Evolutionary conservation across 2,888 invertebrate genomes (phyloP).

Genomic region (Napeogenes inachia): DNA sequence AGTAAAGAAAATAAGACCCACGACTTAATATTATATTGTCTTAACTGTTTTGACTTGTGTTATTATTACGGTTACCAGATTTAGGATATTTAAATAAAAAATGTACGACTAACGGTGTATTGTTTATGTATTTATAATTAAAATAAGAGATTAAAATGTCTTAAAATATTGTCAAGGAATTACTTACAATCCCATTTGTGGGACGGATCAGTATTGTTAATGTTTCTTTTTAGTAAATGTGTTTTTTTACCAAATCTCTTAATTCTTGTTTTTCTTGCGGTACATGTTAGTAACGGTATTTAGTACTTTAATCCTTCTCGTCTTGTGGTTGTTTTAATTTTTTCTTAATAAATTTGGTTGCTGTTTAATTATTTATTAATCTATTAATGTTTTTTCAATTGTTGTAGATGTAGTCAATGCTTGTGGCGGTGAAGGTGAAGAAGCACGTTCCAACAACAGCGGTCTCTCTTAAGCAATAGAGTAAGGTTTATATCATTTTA

Average conservation of each 20-base stretch:
- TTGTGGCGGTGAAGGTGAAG: conserved; percentile 90
- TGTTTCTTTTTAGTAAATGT: conserved; percentile 10
- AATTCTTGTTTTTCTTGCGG: conserved; percentile 11
- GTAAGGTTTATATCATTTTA: conserved; percentile 58
- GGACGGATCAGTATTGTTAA: background rate
- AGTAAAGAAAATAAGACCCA: background rate
- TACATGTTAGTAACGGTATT: conserved; percentile 26
- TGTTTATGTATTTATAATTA: conserved; percentile 3
- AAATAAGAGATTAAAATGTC: background rate
- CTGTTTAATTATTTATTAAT: conserved; percentile 32
- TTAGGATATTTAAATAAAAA: background rate
- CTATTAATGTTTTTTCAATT: conserved; percentile 71
- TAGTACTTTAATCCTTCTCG: conserved; percentile 15
- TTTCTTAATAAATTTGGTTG: background rate
- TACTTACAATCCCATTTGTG: conserved; percentile 6
- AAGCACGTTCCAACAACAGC: conserved; percentile 77
- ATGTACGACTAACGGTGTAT: background rate
- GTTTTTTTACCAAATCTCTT: conserved; percentile 22
- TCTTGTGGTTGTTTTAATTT: no score
- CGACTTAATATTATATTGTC: no score
- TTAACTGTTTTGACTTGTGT: background rate
- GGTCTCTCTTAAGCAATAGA: conserved; percentile 76
- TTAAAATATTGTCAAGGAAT: background rate
- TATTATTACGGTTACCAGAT: background rate
- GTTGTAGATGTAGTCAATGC: conserved; percentile 92